Conservation (phyloP, 2,888 invertebrate genomes). For the Biston stratarius region DNA sequence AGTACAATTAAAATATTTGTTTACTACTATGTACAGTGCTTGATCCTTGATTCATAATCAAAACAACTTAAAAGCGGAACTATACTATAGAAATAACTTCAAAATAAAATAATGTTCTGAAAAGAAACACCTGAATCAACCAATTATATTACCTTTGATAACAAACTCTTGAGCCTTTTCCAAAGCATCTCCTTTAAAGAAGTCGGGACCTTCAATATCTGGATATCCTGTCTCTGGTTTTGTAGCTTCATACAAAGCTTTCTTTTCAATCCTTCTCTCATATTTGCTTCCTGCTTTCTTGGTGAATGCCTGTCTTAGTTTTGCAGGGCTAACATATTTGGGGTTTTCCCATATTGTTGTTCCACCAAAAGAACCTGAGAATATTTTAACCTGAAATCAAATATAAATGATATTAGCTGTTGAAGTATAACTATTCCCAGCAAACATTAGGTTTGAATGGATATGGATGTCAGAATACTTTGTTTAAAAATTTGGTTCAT, state of each 20-base stretch:
- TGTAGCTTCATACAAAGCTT: conserved; percentile 90
- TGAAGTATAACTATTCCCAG: too few relatives aligned
- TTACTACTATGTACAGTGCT: too few relatives aligned
- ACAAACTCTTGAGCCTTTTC: conserved; percentile 86
- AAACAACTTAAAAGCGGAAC: too few relatives aligned
- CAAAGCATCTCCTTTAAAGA: conserved; percentile 89
- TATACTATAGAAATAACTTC: too few relatives aligned
- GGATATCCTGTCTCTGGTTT: conserved; percentile 91
- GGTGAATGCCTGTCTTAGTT: conserved; percentile 90
- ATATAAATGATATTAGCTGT: not conserved
- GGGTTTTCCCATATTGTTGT: conserved; percentile 97
- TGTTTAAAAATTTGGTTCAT: too few relatives aligned
- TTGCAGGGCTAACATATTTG: conserved; percentile 95
- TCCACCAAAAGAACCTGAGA: conserved; percentile 97
- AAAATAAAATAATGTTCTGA: too few relatives aligned
- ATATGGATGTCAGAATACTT: too few relatives aligned
- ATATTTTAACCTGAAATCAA: conserved; percentile 92
- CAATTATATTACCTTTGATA: conserved; percentile 67
- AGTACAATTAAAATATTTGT: too few relatives aligned
- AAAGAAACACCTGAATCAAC: not conserved
- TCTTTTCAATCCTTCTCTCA: conserved; percentile 92
- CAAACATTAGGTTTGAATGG: not conserved
- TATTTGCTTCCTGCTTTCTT: conserved; percentile 91
- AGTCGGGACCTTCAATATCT: conserved; percentile 90
- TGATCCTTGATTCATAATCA: too few relatives aligned